phyloP scores from a whole-genome alignment of 1,140 invertebrate species.

The Cotesia glomerata region DNA sequence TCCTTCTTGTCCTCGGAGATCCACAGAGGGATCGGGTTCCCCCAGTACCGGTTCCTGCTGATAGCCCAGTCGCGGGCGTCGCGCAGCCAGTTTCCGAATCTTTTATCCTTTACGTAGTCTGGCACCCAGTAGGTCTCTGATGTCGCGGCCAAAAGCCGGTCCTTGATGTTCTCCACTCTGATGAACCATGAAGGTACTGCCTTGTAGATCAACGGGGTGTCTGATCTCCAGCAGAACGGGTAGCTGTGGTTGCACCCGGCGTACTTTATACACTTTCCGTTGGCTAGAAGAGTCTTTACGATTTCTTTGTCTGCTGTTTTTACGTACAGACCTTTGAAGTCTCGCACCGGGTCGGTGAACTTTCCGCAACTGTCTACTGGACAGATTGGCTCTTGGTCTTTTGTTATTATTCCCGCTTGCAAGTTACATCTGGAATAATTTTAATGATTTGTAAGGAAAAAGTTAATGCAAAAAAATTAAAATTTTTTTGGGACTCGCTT shows the following conservation, averaged over 20 bases:
- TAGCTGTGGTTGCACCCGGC: constrained; percentile 92
- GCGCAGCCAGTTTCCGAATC: constrained; percentile 97
- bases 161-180: constrained; percentile 87
- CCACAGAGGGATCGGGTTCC: constrained; percentile 99
- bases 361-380: constrained; percentile 91
- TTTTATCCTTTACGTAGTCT: constrained; percentile 96
- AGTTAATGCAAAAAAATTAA: too few relatives aligned
- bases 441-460: too few relatives aligned
- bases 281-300: constrained; percentile 82
- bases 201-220: constrained; percentile 97
- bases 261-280: constrained; percentile 77
- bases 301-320: constrained; percentile 91
- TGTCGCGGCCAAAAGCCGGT: constrained; percentile 81
- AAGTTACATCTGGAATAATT: constrained; percentile 68
- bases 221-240: constrained; percentile 99
- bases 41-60: constrained; percentile 98
- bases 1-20: constrained; percentile 93
- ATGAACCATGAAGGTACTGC: constrained; percentile 99
- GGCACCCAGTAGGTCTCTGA: constrained; percentile 97
- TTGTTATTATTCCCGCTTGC: constrained; percentile 80
- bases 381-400: constrained; percentile 88
- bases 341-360: constrained; percentile 84
- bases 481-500: too few relatives aligned
- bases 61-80: constrained; percentile 99
- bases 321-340: constrained; percentile 92